Evolutionary conservation across 2,888 invertebrate genomes (phyloP).

Genomic region (Pyrrhia umbra): DNA sequence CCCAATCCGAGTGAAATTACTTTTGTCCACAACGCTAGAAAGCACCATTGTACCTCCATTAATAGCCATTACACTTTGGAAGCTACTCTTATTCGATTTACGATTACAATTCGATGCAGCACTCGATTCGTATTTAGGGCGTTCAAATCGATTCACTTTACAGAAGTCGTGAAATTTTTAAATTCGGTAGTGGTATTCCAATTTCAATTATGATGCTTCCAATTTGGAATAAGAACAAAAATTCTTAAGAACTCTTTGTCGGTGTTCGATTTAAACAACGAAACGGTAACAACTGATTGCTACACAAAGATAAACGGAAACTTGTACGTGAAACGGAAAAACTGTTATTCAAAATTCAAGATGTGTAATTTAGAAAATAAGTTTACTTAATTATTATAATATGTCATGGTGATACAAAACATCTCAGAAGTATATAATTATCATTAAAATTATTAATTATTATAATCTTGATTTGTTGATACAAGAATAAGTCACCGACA

Average conservation of each 20-base stretch:
- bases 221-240: constrained; percentile 39
- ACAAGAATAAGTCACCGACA: too few species aligned
- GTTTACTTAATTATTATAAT: too few species aligned
- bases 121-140: constrained; percentile 66
- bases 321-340: too few species aligned
- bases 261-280: too few species aligned
- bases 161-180: constrained; percentile 66
- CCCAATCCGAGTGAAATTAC: constrained; percentile 84
- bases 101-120: constrained; percentile 74
- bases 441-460: too few species aligned
- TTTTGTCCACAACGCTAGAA: constrained; percentile 82
- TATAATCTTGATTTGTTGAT: too few species aligned
- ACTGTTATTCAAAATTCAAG: too few species aligned
- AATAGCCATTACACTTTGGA: constrained; percentile 68
- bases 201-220: not conserved
- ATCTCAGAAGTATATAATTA: too few species aligned
- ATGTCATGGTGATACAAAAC: too few species aligned
- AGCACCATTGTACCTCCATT: constrained; percentile 67
- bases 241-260: constrained; percentile 16
- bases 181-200: constrained; percentile 53
- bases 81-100: constrained; percentile 80
- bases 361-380: too few species aligned
- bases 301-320: too few species aligned
- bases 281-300: too few species aligned
- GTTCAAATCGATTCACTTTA: constrained; percentile 63